These are phyloP conservation scores for Sinopyrophorus schimmeli DNA, from an alignment of 2,888 invertebrate species.

Conservation along the genomic window DNA sequence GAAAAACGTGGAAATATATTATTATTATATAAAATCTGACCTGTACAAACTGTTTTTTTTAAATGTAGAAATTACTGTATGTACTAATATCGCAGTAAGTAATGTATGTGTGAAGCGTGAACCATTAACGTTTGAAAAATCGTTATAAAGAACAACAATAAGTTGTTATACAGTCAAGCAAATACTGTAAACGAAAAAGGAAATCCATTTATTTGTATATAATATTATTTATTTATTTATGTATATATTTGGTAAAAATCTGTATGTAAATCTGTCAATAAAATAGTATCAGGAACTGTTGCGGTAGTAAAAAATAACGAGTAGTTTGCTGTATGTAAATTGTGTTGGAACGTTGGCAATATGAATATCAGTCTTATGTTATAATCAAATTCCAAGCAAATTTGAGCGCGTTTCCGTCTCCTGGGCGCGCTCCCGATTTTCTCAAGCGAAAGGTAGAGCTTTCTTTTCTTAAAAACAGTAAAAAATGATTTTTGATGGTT, in stretches of 20 bases:
- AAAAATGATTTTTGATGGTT: too few relatives aligned
- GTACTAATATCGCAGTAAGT: slow-evolving; percentile 54
- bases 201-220: slow-evolving; percentile 53
- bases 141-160: too few relatives aligned
- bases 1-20: slow-evolving; percentile 2
- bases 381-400: slow-evolving; percentile 29
- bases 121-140: too few relatives aligned
- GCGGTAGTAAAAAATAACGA: slow-evolving; percentile 39
- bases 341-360: slow-evolving; percentile 55
- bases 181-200: slow-evolving; percentile 50
- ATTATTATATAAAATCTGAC: slow-evolving; percentile 49
- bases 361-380: slow-evolving; percentile 55
- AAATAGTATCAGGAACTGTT: slow-evolving; percentile 55
- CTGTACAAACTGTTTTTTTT: slow-evolving; percentile 54
- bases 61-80: slow-evolving; percentile 49
- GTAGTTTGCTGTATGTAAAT: slow-evolving; percentile 41
- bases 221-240: slow-evolving; percentile 46
- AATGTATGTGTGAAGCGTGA: too few relatives aligned
- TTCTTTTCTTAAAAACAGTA: too few relatives aligned
- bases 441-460: too few relatives aligned
- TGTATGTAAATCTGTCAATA: slow-evolving; percentile 54
- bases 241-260: slow-evolving; percentile 55
- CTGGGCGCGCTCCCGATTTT: too few relatives aligned
- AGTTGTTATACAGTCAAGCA: slow-evolving; percentile 14
- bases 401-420: too few relatives aligned